A percentile compares a stretch with the other conserved stretches of the same genome.
These are phyloP conservation scores for Diachrysia chrysitis DNA, from an alignment of 2,888 invertebrate species.

Conservation along the genomic window DNA sequence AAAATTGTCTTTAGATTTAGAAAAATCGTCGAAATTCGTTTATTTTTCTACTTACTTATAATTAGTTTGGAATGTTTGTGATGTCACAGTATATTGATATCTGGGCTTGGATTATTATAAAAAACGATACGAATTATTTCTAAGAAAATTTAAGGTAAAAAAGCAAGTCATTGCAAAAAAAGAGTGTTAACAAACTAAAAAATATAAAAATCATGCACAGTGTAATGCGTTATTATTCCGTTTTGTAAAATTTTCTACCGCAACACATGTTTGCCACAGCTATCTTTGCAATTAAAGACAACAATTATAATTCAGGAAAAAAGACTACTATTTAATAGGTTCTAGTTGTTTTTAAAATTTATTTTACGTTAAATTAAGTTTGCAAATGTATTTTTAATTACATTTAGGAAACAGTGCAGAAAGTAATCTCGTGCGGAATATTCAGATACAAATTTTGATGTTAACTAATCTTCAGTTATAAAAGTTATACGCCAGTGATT, in stretches of 20 bases:
- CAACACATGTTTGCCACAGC: conserved; percentile 1
- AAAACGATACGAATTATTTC: too few relatives aligned
- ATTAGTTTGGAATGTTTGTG: too few relatives aligned
- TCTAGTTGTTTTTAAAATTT: conserved; percentile 9
- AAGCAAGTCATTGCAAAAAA: not conserved
- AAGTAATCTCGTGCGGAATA: conserved; percentile 29
- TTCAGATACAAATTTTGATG: conserved; percentile 24
- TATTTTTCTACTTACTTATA: too few relatives aligned
- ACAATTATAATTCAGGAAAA: not conserved
- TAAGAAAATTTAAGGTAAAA: not conserved
- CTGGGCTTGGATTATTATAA: too few relatives aligned
- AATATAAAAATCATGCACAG: not conserved
- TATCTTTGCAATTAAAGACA: conserved; percentile 13
- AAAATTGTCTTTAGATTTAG: too few relatives aligned
- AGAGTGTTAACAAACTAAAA: not conserved
- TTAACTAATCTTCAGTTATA: conserved; percentile 33
- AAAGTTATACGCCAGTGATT: conserved; percentile 21
- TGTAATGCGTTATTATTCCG: not conserved
- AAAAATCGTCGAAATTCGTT: too few relatives aligned
- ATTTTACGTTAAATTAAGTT: conserved; percentile 36
- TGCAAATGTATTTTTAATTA: conserved; percentile 51
- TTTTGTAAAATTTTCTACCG: not conserved
- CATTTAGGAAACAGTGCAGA: conserved; percentile 52
- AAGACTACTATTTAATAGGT: conserved; percentile 23
- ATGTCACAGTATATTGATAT: too few relatives aligned